Evolutionary conservation across 2,888 invertebrate genomes (phyloP), one percentile per base, ranked within the genome.

Genomic region (Helicoverpa assulta): DNA sequence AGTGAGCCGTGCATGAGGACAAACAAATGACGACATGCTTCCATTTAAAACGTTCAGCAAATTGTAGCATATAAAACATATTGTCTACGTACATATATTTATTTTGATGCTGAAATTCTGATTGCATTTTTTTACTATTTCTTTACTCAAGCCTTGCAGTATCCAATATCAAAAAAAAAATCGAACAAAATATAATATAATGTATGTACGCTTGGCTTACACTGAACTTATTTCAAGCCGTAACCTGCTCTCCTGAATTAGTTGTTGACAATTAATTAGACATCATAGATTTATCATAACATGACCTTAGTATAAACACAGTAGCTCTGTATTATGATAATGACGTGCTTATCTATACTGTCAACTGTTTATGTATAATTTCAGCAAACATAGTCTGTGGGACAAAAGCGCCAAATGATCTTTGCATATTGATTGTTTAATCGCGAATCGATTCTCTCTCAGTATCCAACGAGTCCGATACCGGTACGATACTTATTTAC

Each of bases 341-440:
- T 76, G 64, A 58, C 64, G 52, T 67, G 71, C 69, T 77, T 69
- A 85, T 85, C 79, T 70, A 70, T 68, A 70, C 62, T 71, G 69
- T 61, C 72, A 76, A 52, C 75, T 85, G 81, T 83, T 85, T 80
- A 76, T 67, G 52, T 73, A 79, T 81, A 78, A 84, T 85, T 80
- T 70, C 84, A 78, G 74, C 67, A 76, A 70, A 77, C 80, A 81
- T 82, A 84, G 65, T 56, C 60, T 50, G 47, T 21, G 52, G 47
- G 59, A 53, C 66, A 62, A 26, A 64, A 21, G 18, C 50, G 51
- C 63, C 69, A 65, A 66, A 76, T 66, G 65, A 51, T 71, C 57
- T 67, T 63, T 66, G 7, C 14, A 33, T 76, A 51, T 62, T 58
- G 47, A 62, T 60, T 59, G 26, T 43, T 19, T 74, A 61, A 77